Conservation (phyloP, 2,797 vertebrate species). For the Erpetoichthys calabaricus region DNA sequence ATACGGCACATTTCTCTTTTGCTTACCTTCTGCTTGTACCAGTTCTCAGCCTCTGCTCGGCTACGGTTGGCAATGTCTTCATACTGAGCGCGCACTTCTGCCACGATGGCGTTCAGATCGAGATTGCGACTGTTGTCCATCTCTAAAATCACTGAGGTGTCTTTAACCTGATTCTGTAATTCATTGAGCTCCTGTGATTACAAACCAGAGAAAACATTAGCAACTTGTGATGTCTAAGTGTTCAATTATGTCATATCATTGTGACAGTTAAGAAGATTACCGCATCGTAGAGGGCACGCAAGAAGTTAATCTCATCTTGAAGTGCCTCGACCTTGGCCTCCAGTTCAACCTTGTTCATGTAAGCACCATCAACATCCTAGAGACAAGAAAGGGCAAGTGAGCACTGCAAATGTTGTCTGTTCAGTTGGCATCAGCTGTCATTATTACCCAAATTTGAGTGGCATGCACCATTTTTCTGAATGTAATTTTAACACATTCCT, state of each 20-base stretch:
- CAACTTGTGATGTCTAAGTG: background rate
- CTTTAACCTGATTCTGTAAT: slow-evolving; percentile 61
- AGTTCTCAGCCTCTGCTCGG: slow-evolving; percentile 66
- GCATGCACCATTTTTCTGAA: background rate
- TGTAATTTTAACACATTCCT: background rate
- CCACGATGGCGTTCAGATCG: slow-evolving; percentile 75
- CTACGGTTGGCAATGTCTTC: slow-evolving; percentile 73
- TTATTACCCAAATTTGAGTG: background rate
- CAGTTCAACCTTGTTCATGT: slow-evolving; percentile 85
- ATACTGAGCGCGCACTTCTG: slow-evolving; percentile 72
- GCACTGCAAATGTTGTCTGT: rapidly evolving
- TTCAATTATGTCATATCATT: too few species aligned
- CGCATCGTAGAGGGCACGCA: slow-evolving; percentile 66
- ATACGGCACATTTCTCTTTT: too few species aligned
- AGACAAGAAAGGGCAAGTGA: background rate
- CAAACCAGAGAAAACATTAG: background rate
- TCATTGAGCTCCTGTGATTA: slow-evolving; percentile 53
- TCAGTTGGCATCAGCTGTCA: rapidly evolving
- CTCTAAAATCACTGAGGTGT: slow-evolving; percentile 62
- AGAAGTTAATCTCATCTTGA: slow-evolving; percentile 83
- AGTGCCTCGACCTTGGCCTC: slow-evolving; percentile 66
- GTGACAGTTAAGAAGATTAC: slow-evolving; percentile 32
- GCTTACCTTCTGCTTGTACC: slow-evolving; percentile 75
- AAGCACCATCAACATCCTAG: slow-evolving; percentile 85
- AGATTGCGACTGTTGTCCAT: slow-evolving; percentile 72